Evolutionary conservation across 2,888 invertebrate genomes (phyloP).

Genomic region (Fragum sueziense): DNA sequence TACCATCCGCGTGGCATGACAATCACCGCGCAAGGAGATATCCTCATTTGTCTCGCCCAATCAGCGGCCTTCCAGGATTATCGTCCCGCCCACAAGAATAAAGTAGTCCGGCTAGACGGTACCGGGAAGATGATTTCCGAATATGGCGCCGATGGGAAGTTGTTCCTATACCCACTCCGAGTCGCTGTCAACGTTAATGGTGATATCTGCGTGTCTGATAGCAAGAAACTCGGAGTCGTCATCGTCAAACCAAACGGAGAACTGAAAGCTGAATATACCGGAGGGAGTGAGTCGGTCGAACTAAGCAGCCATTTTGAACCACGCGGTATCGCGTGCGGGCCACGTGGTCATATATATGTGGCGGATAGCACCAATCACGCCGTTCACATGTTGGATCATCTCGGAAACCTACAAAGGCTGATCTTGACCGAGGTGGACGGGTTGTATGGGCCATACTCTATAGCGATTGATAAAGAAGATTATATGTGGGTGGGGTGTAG

Average conservation of each 20-base stretch:
- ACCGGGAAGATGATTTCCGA: conserved; percentile 55
- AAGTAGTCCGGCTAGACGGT: conserved; percentile 51
- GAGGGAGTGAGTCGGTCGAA: conserved; percentile 38
- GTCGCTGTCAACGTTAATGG: conserved; percentile 71
- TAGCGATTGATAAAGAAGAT: conserved; percentile 60
- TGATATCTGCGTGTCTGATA: conserved; percentile 69
- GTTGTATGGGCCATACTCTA: conserved; percentile 61
- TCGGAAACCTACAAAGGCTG: conserved; percentile 53
- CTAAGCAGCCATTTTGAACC: conserved; percentile 57
- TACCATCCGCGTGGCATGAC: conserved; percentile 62
- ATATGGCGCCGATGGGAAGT: conserved; percentile 62
- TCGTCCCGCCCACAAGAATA: conserved; percentile 62
- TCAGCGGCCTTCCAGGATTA: conserved; percentile 66
- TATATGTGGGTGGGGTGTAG: conserved; percentile 63
- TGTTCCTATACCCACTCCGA: conserved; percentile 65
- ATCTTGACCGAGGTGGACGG: conserved; percentile 60
- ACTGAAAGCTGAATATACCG: conserved; percentile 57
- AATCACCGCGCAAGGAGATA: conserved; percentile 50
- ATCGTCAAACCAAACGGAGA: conserved; percentile 61
- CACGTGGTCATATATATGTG: conserved; percentile 59
- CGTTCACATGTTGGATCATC: conserved; percentile 63
- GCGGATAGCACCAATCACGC: conserved; percentile 62
- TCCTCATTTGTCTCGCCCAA: conserved; percentile 62
- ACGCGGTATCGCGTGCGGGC: conserved; percentile 62
- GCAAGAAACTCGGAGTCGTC: conserved; percentile 59